These are phyloP conservation scores for Rotaria magnacalcarata DNA, from an alignment of 2,888 invertebrate genomes.

Conservation along the genomic window DNA sequence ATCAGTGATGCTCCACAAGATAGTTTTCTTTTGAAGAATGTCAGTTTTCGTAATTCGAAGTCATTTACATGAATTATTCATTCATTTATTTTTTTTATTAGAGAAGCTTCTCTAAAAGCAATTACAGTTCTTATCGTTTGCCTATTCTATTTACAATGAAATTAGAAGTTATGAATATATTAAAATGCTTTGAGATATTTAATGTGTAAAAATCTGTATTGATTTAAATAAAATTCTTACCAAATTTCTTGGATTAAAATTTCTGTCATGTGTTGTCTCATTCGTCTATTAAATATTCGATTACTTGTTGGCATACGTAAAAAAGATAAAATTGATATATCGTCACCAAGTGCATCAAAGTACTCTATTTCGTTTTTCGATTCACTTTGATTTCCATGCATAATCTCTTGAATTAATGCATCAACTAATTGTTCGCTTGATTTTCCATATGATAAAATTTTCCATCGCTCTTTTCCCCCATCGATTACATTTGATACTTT, in stretches of 20 bases:
- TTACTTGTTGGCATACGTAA: neutral
- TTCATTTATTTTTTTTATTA: too few species aligned
- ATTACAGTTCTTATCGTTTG: too few species aligned
- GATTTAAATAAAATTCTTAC: neutral
- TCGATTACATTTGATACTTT: conserved; percentile 21
- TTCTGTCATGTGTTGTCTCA: neutral
- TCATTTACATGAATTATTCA: too few species aligned
- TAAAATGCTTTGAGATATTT: too few species aligned
- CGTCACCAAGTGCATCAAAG: neutral
- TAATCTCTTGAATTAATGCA: neutral
- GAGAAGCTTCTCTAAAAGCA: too few species aligned
- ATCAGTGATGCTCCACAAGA: too few species aligned
- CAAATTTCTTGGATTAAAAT: neutral
- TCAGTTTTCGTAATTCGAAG: too few species aligned
- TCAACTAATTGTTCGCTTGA: conserved; percentile 22
- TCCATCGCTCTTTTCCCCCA: neutral
- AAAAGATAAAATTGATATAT: neutral
- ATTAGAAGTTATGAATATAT: too few species aligned
- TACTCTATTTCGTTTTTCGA: neutral
- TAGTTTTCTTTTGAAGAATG: too few species aligned
- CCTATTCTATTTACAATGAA: too few species aligned
- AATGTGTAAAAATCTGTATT: neutral
- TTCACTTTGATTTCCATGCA: neutral
- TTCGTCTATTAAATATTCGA: neutral
- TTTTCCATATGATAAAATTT: conserved; percentile 2